A percentile compares a stretch with the other conserved stretches of the same genome.
These are phyloP conservation scores for Coenonympha glycerion DNA, from an alignment of 2,888 invertebrate species.

Conservation along the genomic window DNA sequence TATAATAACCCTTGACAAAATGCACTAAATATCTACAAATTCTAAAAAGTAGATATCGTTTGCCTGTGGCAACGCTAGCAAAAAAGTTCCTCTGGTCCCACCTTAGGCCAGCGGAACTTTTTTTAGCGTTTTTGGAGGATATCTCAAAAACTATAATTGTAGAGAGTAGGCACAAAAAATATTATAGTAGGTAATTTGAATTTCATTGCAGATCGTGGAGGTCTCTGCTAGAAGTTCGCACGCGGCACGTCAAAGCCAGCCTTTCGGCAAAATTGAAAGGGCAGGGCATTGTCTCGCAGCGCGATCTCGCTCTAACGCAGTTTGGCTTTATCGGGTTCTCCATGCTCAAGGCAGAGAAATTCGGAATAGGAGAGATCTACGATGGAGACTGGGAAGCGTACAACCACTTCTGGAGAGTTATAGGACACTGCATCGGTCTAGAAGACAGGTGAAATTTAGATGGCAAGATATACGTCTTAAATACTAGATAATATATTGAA, in stretches of 20 bases:
- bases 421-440: conserved; percentile 88
- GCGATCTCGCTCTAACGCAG: conserved; percentile 90
- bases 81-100: no score
- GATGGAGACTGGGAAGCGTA: conserved; percentile 83
- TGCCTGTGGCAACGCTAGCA: no score
- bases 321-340: conserved; percentile 90
- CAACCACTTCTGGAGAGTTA: conserved; percentile 88
- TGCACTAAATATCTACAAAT: no score
- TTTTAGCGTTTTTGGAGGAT: no score
- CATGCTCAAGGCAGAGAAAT: conserved; percentile 76
- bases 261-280: conserved; percentile 60
- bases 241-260: conserved; percentile 80
- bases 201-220: conserved; percentile 76
- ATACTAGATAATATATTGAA: no score
- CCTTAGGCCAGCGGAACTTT: no score
- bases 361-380: conserved; percentile 79
- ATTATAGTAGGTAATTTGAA: no score
- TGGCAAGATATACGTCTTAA: no score
- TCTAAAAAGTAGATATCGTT: no score
- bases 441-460: conserved; percentile 82
- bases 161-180: no score
- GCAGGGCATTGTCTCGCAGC: conserved; percentile 81
- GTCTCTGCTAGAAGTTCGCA: conserved; percentile 80
- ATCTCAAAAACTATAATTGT: no score
- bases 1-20: no score